Conservation (phyloP, 2,113 vertebrate species). For the Tricholaema leucomelas region DNA sequence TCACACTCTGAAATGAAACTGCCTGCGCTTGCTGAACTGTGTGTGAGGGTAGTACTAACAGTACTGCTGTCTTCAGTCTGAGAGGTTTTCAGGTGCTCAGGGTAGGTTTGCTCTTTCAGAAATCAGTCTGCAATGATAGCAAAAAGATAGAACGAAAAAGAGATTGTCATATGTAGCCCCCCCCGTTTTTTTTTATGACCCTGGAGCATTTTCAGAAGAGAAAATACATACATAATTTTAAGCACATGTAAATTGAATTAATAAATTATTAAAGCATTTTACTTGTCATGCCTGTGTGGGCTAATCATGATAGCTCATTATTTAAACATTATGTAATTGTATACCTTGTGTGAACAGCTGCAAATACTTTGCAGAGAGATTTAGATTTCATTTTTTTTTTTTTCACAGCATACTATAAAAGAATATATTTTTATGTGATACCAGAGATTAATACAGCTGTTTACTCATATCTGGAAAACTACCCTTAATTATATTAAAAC, state of each 20-base stretch:
- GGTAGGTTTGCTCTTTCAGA: not conserved
- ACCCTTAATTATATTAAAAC: not conserved
- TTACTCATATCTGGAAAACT: conserved; percentile 33
- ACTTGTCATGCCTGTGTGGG: conserved; percentile 77
- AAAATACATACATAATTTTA: conserved; percentile 74
- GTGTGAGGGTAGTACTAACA: not conserved
- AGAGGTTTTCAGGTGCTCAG: not conserved
- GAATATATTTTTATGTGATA: conserved; percentile 37
- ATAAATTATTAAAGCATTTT: conserved; percentile 77
- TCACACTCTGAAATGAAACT: not conserved
- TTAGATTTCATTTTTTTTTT: conserved; percentile 65
- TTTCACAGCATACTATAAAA: conserved; percentile 51
- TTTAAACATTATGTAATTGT: conserved; percentile 79
- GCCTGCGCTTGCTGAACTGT: not conserved
- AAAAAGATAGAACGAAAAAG: conserved; percentile 34
- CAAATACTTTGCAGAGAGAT: conserved; percentile 73
- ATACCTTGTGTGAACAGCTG: conserved; percentile 77
- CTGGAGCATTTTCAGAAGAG: conserved; percentile 68
- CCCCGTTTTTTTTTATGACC: conserved; percentile 5
- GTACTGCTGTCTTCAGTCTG: not conserved
- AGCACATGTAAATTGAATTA: conserved; percentile 77
- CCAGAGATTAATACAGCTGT: conserved; percentile 2
- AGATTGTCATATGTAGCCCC: not conserved
- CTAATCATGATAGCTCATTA: conserved; percentile 77
- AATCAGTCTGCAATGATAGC: not conserved